A percentile compares a stretch with the other conserved stretches of the same genome.
Evolutionary conservation across 2,113 vertebrate genomes (phyloP).

Genomic region (Paradoxurus hermaphroditus): DNA sequence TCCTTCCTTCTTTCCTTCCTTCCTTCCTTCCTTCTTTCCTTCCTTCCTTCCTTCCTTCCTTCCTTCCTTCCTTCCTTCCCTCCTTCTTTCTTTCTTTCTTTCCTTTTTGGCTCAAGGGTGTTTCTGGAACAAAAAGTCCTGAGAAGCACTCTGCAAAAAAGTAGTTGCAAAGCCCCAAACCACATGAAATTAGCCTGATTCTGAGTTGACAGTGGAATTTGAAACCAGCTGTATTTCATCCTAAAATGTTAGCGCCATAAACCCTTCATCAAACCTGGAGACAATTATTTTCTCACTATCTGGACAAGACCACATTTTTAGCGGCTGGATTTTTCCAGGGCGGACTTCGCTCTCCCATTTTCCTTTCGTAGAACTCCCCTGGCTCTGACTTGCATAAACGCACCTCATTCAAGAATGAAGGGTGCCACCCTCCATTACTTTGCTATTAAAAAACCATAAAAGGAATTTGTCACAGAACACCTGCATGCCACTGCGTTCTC

Average conservation of each 20-base stretch:
- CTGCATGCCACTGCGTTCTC: background rate
- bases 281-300: conserved; percentile 77
- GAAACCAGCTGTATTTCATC: conserved; percentile 74
- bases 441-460: background rate
- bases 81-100: no score
- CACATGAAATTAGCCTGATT: conserved; percentile 74
- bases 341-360: background rate
- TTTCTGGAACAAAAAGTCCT: conserved; percentile 63
- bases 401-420: background rate
- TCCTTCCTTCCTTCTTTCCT: background rate
- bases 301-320: conserved; percentile 73
- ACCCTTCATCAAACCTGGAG: conserved; percentile 75
- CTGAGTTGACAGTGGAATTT: conserved; percentile 71
- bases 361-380: background rate
- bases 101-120: background rate
- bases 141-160: conserved; percentile 45
- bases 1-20: no score
- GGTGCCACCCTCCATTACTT: background rate
- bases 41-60: background rate
- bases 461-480: background rate
- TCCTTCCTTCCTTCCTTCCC: no score
- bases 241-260: conserved; percentile 68
- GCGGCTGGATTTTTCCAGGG: conserved; percentile 59
- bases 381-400: background rate
- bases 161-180: conserved; percentile 62